Conservation (phyloP, 2,888 invertebrate species). For the Corythucha ciliata region DNA sequence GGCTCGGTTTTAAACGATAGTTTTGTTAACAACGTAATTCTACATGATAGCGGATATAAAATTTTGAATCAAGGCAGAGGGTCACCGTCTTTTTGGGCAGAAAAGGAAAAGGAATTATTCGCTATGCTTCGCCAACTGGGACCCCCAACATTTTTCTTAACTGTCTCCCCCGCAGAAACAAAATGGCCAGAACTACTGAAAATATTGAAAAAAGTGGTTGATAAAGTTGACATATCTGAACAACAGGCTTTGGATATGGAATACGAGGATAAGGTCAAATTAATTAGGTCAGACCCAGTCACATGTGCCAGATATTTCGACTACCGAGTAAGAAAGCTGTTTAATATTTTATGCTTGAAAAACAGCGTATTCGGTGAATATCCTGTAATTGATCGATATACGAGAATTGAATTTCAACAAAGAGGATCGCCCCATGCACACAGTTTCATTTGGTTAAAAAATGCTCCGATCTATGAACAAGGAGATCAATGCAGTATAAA, state of each 20-base stretch:
- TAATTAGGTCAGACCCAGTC: slow-evolving; percentile 34
- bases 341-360: not conserved
- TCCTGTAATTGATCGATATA: slow-evolving; percentile 27
- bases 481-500: not conserved
- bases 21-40: not conserved
- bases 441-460: slow-evolving; percentile 36
- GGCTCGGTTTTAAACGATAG: not conserved
- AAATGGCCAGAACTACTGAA: slow-evolving; percentile 29
- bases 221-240: slow-evolving; percentile 20
- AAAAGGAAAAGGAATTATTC: slow-evolving; percentile 32
- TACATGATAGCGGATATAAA: slow-evolving; percentile 1
- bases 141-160: slow-evolving; percentile 31
- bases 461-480: slow-evolving; percentile 31
- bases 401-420: slow-evolving; percentile 37
- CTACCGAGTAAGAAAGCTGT: slow-evolving; percentile 14
- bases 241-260: slow-evolving; percentile 22
- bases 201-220: slow-evolving; percentile 14
- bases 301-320: slow-evolving; percentile 33
- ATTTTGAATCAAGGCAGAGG: slow-evolving; percentile 15
- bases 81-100: slow-evolving; percentile 34
- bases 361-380: slow-evolving; percentile 1
- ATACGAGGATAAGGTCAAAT: slow-evolving; percentile 28
- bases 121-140: slow-evolving; percentile 33
- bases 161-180: slow-evolving; percentile 29
- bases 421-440: slow-evolving; percentile 36